Conservation (phyloP, 2,888 invertebrate species). For the Nomada ferruginata region DNA sequence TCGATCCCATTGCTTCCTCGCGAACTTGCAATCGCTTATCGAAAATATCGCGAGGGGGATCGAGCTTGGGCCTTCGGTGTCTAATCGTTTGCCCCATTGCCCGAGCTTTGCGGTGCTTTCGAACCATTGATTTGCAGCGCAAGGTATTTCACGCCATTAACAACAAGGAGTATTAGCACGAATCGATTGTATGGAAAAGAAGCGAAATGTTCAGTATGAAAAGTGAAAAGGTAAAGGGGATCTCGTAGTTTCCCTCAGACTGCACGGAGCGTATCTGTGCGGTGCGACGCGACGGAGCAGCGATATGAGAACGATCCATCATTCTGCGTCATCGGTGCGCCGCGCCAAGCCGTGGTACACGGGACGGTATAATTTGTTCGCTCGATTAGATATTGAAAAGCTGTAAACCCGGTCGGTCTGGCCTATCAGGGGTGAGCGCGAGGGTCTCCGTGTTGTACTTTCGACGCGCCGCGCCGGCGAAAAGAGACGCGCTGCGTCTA, state of each 20-base stretch:
- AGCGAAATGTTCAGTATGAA: conserved; percentile 11
- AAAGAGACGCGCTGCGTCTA: conserved; percentile 17
- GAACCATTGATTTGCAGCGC: no score
- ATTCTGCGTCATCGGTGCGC: conserved; percentile 62
- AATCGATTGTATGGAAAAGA: not conserved
- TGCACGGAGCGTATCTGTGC: conserved; percentile 1
- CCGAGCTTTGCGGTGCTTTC: not conserved
- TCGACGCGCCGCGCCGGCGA: not conserved
- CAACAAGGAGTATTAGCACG: no score
- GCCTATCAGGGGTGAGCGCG: conserved; percentile 13
- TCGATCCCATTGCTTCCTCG: not conserved
- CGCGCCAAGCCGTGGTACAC: conserved; percentile 28
- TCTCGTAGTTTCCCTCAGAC: conserved; percentile 31
- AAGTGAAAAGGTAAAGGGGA: conserved; percentile 13
- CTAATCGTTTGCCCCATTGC: not conserved
- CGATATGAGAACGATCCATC: conserved; percentile 64
- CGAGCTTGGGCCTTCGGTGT: not conserved
- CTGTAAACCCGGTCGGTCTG: conserved; percentile 68
- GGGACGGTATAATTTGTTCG: conserved; percentile 74
- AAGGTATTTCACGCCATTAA: no score
- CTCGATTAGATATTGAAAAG: conserved; percentile 76
- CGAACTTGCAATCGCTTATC: conserved; percentile 11
- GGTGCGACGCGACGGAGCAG: not conserved
- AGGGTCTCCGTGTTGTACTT: not conserved
- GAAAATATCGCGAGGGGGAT: not conserved